These are phyloP conservation scores for Gortyna flavago DNA, from an alignment of 2,888 invertebrate species.

Conservation along the genomic window DNA sequence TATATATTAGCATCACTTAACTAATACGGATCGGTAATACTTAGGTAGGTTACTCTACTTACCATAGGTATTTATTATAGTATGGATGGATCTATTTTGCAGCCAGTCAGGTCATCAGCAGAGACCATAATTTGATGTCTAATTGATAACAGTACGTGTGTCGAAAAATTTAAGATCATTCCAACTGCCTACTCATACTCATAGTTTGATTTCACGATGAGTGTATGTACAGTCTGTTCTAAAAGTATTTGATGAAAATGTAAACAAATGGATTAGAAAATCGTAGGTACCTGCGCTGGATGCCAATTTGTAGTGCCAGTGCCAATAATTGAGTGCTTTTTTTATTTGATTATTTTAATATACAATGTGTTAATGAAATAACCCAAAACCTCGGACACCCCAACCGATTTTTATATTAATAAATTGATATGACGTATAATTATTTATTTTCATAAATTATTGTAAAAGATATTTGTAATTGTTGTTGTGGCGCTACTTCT, in stretches of 20 bases:
- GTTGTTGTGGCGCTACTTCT: too few relatives aligned
- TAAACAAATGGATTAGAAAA: background rate
- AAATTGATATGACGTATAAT: too few relatives aligned
- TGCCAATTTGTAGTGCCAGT: background rate
- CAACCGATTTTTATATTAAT: too few relatives aligned
- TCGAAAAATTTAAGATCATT: conserved; percentile 1
- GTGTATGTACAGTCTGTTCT: background rate
- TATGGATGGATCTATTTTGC: background rate
- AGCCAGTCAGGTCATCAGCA: background rate
- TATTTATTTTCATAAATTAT: too few relatives aligned
- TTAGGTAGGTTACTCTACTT: background rate
- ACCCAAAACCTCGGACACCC: too few relatives aligned
- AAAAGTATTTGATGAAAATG: background rate
- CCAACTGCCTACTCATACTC: background rate
- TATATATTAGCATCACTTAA: background rate
- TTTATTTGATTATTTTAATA: too few relatives aligned
- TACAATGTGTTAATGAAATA: too few relatives aligned
- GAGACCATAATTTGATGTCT: conserved; percentile 3
- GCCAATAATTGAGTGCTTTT: too few relatives aligned
- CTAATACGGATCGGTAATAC: background rate
- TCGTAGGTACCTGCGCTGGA: background rate
- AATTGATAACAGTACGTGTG: background rate
- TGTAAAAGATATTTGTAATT: too few relatives aligned
- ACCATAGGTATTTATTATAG: background rate
- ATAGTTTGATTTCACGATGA: background rate